These are phyloP conservation scores for Mus caroli DNA, from an alignment of 2,797 vertebrate genomes.

Conservation along the genomic window DNA sequence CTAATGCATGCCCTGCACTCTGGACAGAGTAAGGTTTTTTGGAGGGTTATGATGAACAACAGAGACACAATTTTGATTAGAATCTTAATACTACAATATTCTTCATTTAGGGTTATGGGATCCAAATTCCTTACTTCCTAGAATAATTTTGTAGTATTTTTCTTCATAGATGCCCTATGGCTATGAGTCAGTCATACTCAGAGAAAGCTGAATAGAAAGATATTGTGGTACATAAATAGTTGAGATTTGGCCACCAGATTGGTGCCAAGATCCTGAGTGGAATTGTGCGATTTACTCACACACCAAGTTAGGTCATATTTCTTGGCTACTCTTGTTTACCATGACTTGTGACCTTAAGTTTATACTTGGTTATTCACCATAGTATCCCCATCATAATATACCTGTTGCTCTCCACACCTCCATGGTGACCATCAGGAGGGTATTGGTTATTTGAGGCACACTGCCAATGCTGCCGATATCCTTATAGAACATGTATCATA, in stretches of 20 bases:
- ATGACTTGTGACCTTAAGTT: not conserved
- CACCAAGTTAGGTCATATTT: not conserved
- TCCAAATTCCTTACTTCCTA: not conserved
- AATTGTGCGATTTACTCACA: not conserved
- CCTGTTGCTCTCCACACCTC: fast-evolving
- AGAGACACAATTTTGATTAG: not conserved
- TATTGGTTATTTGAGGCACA: not conserved
- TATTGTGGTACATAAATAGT: not conserved
- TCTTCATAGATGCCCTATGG: not conserved
- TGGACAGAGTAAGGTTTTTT: not conserved
- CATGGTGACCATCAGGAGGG: not conserved
- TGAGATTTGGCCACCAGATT: not conserved
- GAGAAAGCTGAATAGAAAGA: fast-evolving
- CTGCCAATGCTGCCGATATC: not conserved
- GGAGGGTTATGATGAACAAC: not conserved
- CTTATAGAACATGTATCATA: not conserved
- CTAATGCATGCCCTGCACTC: not conserved
- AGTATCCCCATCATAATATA: too few species aligned
- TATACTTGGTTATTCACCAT: not conserved
- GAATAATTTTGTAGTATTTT: not conserved
- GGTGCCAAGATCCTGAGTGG: not conserved
- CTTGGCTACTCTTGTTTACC: not conserved
- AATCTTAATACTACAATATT: not conserved
- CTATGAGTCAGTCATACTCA: too few species aligned
- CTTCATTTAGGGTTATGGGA: not conserved